Percentiles rank a stretch among this genome's conserved stretches.
phyloP scores from a whole-genome alignment of 1,140 invertebrate species.

The Trigoniulus corallinus region DNA sequence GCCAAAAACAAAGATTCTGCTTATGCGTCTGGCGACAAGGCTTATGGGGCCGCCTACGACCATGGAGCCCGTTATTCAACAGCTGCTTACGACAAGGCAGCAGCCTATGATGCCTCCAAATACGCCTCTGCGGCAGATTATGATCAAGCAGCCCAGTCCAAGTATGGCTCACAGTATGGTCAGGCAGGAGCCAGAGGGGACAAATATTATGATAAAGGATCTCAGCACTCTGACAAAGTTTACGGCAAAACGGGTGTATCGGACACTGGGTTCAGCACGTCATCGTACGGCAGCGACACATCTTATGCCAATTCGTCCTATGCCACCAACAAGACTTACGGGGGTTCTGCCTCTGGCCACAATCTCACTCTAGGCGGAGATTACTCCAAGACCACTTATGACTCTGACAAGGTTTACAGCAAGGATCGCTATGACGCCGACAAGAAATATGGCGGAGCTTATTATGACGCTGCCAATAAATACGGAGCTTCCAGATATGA shows the following conservation, averaged over 20 bases:
- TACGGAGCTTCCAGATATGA: not conserved
- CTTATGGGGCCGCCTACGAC: not conserved
- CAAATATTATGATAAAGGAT: not conserved
- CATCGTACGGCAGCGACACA: not conserved
- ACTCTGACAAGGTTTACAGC: not conserved
- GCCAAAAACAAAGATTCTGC: not conserved
- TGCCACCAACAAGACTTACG: not conserved
- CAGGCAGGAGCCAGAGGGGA: not conserved
- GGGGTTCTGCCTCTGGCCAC: not conserved
- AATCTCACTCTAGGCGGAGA: not conserved
- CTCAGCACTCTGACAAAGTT: no score
- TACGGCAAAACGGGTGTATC: not conserved
- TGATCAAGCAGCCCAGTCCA: not conserved
- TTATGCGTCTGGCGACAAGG: not conserved
- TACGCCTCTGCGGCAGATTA: not conserved
- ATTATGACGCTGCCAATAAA: not conserved
- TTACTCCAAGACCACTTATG: not conserved
- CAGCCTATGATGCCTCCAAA: no score
- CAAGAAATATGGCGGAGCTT: not conserved
- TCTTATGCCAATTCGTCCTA: not conserved
- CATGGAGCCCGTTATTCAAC: no score
- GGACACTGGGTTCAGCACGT: not conserved
- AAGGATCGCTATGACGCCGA: not conserved
- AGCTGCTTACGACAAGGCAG: no score
- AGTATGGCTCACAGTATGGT: not conserved